Percentiles rank a stretch among this genome's conserved stretches.
Evolutionary conservation across 2,888 invertebrate genomes (phyloP).

Genomic region (Heliconius hortense): DNA sequence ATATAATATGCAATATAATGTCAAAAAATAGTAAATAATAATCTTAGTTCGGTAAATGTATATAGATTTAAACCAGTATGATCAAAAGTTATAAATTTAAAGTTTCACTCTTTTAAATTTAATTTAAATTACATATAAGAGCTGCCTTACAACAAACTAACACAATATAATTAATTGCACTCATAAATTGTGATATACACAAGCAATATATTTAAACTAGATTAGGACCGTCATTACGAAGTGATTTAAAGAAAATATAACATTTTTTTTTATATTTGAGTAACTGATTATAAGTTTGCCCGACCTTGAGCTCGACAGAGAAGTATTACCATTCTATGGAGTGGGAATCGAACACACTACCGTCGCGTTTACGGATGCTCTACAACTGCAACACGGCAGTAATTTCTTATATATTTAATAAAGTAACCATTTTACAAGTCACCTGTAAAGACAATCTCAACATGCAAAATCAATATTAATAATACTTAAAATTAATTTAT

Average conservation of each 20-base stretch:
- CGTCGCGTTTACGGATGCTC: not conserved
- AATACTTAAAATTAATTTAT: not conserved
- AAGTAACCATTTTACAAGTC: not conserved
- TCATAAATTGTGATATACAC: not conserved
- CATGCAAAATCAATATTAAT: not conserved
- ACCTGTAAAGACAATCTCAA: conserved; percentile 1
- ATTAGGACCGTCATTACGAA: too few species aligned
- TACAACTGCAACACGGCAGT: too few species aligned
- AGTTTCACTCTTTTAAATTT: not conserved
- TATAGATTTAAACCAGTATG: not conserved
- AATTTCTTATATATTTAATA: not conserved
- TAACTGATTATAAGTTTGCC: too few species aligned
- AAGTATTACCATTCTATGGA: not conserved
- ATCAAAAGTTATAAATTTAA: not conserved
- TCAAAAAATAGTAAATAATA: not conserved
- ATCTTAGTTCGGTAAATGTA: not conserved
- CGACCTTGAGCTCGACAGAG: too few species aligned
- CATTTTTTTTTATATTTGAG: too few species aligned
- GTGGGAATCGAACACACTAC: not conserved
- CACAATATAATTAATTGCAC: not conserved
- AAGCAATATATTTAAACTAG: not conserved
- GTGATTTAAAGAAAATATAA: not conserved
- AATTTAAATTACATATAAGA: not conserved
- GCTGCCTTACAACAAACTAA: not conserved
- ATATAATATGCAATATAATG: not conserved